A percentile compares a stretch with the other conserved stretches of the same genome.
Evolutionary conservation across 2,113 vertebrate genomes (phyloP).

Genomic region (Cyprinodon tularosa): DNA sequence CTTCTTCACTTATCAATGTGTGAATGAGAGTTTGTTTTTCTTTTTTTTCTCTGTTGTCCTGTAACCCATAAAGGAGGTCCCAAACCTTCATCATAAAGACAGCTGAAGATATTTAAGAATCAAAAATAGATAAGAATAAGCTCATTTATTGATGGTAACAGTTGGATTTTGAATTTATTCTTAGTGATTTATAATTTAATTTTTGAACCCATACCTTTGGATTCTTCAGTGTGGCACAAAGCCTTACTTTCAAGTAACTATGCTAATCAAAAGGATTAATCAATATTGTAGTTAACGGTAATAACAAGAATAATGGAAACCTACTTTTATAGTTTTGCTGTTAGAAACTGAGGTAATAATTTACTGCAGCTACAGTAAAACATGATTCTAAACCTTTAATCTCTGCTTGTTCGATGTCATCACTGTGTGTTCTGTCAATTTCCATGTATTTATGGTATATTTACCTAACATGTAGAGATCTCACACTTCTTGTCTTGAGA

Average conservation of each 20-base stretch:
- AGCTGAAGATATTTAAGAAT: too few relatives aligned
- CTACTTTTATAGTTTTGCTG: conserved; percentile 8
- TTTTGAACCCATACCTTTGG: too few relatives aligned
- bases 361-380: conserved; percentile 27
- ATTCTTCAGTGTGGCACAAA: too few relatives aligned
- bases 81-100: too few relatives aligned
- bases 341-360: conserved; percentile 22
- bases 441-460: conserved; percentile 47
- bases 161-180: too few relatives aligned
- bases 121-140: too few relatives aligned
- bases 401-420: conserved; percentile 22
- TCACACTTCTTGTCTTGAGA: conserved; percentile 23
- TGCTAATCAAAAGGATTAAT: too few relatives aligned
- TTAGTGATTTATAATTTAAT: too few relatives aligned
- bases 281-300: neutral
- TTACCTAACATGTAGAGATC: conserved; percentile 23
- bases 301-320: conserved; percentile 27
- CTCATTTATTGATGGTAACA: too few relatives aligned
- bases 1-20: neutral
- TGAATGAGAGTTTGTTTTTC: neutral
- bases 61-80: too few relatives aligned
- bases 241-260: too few relatives aligned
- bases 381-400: conserved; percentile 33
- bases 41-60: too few relatives aligned
- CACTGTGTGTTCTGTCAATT: conserved; percentile 11